These are phyloP conservation scores for Notamacropus eugenii DNA, from an alignment of 2,797 vertebrate species.

Conservation along the genomic window DNA sequence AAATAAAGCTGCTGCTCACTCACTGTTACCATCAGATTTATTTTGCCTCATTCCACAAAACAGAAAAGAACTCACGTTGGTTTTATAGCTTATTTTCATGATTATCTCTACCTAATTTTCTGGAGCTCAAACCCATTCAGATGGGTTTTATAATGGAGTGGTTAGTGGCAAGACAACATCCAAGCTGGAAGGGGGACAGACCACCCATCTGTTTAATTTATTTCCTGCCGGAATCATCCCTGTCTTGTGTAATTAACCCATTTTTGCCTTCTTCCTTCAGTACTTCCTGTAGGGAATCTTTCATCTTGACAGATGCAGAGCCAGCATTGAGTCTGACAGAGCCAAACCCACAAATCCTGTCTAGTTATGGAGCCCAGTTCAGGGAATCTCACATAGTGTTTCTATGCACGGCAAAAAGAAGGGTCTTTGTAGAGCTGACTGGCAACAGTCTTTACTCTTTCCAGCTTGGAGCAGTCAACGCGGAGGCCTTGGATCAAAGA, in stretches of 20 bases:
- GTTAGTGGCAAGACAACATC: constrained; percentile 70
- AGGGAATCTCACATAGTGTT: neutral
- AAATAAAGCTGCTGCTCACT: constrained; percentile 36
- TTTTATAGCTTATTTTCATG: constrained; percentile 71
- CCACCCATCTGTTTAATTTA: constrained; percentile 78
- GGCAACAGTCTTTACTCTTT: neutral
- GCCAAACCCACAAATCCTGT: constrained; percentile 2
- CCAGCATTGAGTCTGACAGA: constrained; percentile 18
- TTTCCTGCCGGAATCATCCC: constrained; percentile 69
- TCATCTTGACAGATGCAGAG: constrained; percentile 35
- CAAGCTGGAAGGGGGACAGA: constrained; percentile 60
- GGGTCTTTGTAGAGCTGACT: neutral
- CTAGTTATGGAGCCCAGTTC: neutral
- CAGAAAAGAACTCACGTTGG: constrained; percentile 47
- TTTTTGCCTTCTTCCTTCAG: constrained; percentile 73
- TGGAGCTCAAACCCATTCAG: constrained; percentile 72
- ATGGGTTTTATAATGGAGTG: constrained; percentile 71
- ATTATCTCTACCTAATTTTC: constrained; percentile 78
- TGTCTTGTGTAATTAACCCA: constrained; percentile 73
- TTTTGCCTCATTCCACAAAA: constrained; percentile 40
- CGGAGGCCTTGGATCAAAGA: neutral
- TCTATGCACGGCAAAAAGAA: neutral
- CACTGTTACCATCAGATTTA: constrained; percentile 40
- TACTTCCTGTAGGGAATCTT: constrained; percentile 44
- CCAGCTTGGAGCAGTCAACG: neutral